Conservation (phyloP, 2,113 vertebrate genomes). For the Puma concolor region DNA sequence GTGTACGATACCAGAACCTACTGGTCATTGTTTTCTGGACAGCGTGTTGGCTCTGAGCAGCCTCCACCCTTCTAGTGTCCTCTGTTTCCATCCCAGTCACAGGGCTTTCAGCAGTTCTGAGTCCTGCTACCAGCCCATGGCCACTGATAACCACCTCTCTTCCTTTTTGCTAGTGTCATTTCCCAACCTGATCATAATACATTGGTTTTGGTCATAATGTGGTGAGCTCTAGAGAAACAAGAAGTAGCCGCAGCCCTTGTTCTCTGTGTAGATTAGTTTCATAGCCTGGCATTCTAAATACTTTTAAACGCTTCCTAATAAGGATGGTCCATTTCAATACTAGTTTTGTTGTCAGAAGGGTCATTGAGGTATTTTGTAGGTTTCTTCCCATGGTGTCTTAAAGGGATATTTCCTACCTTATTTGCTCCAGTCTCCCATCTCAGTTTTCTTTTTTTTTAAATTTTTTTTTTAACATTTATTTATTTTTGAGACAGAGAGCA, state of each 20-base stretch:
- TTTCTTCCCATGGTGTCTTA: not conserved
- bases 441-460: not conserved
- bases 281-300: not conserved
- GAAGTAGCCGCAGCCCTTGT: not conserved
- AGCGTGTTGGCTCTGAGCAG: not conserved
- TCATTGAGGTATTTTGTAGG: not conserved
- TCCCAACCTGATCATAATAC: not conserved
- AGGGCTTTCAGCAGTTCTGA: not conserved
- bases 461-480: too few species aligned
- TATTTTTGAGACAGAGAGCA: too few species aligned
- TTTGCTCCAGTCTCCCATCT: not conserved
- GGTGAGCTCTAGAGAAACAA: not conserved
- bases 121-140: not conserved
- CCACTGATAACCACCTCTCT: not conserved
- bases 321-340: not conserved
- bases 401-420: not conserved
- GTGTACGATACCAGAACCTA: not conserved
- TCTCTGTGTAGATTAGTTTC: not conserved
- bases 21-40: not conserved
- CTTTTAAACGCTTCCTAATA: not conserved
- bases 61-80: rapidly evolving
- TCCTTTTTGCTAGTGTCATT: not conserved
- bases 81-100: not conserved
- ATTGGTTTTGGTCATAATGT: not conserved
- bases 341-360: not conserved